Conservation (phyloP, 2,888 invertebrate genomes). For the Sisyra nigra region DNA sequence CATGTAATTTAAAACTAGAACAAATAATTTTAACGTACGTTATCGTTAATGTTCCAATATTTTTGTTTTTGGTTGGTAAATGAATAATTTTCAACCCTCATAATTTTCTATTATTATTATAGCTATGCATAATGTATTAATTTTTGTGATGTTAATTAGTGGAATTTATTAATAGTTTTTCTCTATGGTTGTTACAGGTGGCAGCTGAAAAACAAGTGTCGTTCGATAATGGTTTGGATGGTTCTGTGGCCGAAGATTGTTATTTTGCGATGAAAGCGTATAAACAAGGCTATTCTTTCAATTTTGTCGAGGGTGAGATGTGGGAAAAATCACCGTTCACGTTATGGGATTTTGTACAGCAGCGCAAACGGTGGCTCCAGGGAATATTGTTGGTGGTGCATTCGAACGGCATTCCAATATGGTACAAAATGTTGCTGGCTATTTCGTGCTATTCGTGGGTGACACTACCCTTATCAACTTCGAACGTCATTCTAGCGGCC, state of each 20-base stretch:
- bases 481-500: conserved; percentile 71
- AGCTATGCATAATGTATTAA: not conserved
- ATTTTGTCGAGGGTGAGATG: conserved; percentile 97
- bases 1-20: too few species aligned
- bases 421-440: conserved; percentile 64
- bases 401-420: conserved; percentile 64
- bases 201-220: conserved; percentile 82
- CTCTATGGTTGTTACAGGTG: conserved; percentile 42
- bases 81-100: too few species aligned
- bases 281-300: conserved; percentile 78
- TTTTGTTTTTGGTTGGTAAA: too few species aligned
- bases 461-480: conserved; percentile 81
- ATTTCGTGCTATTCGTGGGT: conserved; percentile 94
- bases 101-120: too few species aligned
- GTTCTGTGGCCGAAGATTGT: conserved; percentile 96
- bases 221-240: conserved; percentile 92
- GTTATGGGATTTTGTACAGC: conserved; percentile 87
- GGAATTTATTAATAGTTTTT: conserved; percentile 1
- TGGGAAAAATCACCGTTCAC: conserved; percentile 97
- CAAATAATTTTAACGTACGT: too few species aligned
- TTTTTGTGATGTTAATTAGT: not conserved
- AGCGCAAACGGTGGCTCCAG: conserved; percentile 91
- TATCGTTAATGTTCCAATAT: too few species aligned
- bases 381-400: conserved; percentile 81
- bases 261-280: conserved; percentile 94